phyloP scores from a whole-genome alignment of 1,140 invertebrate species.

The Camponotus pennsylvanicus region DNA sequence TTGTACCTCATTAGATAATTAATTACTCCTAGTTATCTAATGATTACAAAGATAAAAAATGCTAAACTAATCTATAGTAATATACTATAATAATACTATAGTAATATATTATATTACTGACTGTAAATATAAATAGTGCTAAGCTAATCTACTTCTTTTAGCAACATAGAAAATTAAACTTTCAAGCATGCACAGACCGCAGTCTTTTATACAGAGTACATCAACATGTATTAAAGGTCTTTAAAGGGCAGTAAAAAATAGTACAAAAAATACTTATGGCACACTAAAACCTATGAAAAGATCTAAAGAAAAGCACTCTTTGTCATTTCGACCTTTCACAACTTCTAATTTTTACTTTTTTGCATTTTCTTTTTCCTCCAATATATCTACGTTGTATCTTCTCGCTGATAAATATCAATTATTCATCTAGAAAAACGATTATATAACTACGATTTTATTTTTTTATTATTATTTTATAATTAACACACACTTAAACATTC shows the following conservation, averaged over 20 bases:
- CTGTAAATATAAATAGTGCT: conserved; percentile 5
- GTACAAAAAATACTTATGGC: not conserved
- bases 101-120: not conserved
- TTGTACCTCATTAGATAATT: not conserved
- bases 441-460: not conserved
- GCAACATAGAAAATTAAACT: conserved; percentile 9
- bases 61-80: not conserved
- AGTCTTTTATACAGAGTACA: not conserved
- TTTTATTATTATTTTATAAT: too few species aligned
- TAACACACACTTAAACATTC: conserved; percentile 11
- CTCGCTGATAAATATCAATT: conserved; percentile 17
- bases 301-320: conserved; percentile 20
- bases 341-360: not conserved
- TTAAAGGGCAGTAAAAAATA: conserved; percentile 24
- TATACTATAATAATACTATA: too few species aligned
- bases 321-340: conserved; percentile 12
- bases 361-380: not conserved
- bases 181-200: not conserved
- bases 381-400: not conserved
- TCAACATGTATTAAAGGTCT: conserved; percentile 3
- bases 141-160: not conserved
- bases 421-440: conserved; percentile 39
- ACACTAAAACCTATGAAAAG: conserved; percentile 4
- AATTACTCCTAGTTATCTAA: conserved; percentile 1
- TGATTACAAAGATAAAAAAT: conserved; percentile 15